Conservation (phyloP, 2,113 vertebrate genomes). For the Hippoglossus stenolepis region DNA sequence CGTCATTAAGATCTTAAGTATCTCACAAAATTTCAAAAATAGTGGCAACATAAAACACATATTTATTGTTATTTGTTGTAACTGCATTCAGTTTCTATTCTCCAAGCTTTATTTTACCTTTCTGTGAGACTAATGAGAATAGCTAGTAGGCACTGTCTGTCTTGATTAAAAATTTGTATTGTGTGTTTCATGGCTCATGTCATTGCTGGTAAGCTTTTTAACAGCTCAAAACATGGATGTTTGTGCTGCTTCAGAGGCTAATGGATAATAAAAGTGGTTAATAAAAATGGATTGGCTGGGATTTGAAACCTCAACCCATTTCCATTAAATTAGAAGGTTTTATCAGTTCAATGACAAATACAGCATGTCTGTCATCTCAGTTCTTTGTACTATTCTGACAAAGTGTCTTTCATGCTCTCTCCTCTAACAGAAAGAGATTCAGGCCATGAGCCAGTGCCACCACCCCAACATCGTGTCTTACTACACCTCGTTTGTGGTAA, state of each 20-base stretch:
- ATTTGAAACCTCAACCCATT: neutral
- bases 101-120: neutral
- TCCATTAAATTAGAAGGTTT: neutral
- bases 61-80: neutral
- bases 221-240: neutral
- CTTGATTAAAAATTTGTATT: neutral
- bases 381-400: neutral
- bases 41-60: slow-evolving; percentile 15
- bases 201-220: neutral
- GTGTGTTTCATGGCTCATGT: neutral
- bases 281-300: neutral
- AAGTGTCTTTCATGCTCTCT: slow-evolving; percentile 39
- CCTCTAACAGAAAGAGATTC: slow-evolving; percentile 80
- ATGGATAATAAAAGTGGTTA: neutral
- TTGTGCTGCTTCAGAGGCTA: neutral
- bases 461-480: slow-evolving; percentile 98
- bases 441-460: slow-evolving; percentile 97
- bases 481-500: slow-evolving; percentile 98
- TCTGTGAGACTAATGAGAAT: neutral
- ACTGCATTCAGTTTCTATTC: slow-evolving; percentile 23
- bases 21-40: slow-evolving; percentile 38
- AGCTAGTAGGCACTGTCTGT: neutral
- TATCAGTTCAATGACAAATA: neutral
- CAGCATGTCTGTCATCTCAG: neutral
- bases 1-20: slow-evolving; percentile 38